Base-by-base conservation (phyloP, 2,888 invertebrate genomes). In the Hirtodrosophila trivittata region DNA sequence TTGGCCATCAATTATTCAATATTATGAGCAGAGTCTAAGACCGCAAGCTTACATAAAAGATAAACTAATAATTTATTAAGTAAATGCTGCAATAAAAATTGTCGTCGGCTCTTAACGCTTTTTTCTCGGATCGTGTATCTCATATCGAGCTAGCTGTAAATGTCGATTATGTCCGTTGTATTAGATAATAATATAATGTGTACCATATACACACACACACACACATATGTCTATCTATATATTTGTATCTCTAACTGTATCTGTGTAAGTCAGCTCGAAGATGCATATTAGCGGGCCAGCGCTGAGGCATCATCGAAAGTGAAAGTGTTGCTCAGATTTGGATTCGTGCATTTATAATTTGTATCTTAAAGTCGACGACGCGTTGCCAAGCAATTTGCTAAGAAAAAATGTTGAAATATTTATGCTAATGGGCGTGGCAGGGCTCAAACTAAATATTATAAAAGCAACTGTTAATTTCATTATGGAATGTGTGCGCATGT, bases 271-370 rank as follows among this genome's bases (percentile, higher is more conserved):
- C 45, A 43, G 60, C 30, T 55, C 33, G 47, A 37, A 60, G 76
- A 51, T 80, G 78, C 75, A 83, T 75, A 75, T 77, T 60, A 66
- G 66, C 75, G 63, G n/a, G 57, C 25, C 38, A 41, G 42, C 28
- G 55, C 30, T 52, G 56, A 37, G 56, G 38, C 62, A 45, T 60
- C 62, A 60, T 66, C 55, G 67, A 84, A 81, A 81, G 80, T 84
- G 80, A 81, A 81, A 81, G 80, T 81, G 77, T 39, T 57, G 56
- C 70, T 54, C 42, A 55, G 56, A 56, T 55, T 58, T 38, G 49
- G 45, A 57, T 60, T 84, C 80, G 81, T 81, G 80, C 80, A 81
- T 81, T 75, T 66, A 70, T 77, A 81, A 84, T 81, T 81, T 73
- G 81, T 68, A 72, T 64, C 69, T 77, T 39, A 26, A 18, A 49